Base-by-base conservation (phyloP, 1,140 invertebrate genomes). In the Dermatophagoides farinae region DNA sequence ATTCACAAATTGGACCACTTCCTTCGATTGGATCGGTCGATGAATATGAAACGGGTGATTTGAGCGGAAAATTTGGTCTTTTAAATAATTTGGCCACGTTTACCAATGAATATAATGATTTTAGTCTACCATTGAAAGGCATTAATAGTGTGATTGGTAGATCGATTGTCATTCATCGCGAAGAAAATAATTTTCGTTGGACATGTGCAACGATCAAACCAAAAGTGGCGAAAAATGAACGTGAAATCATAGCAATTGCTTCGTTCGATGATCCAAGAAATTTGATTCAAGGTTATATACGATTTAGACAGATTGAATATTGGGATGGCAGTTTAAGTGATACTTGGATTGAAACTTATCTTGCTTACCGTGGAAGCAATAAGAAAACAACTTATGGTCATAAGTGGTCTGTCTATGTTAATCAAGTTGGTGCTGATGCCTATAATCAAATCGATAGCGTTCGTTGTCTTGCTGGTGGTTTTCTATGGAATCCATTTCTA, bases 331-430 rank as follows among this genome's bases (percentile, higher is more conserved):
- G 83, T 63, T 75, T 81, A 64, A 90, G 88, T 68, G 88, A 93
- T 66, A 93, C 89, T 0, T 77, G 82, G 6, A 81, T 96, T 14
- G 86, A 93, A 74, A 79, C 89, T 4, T 88, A 90, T 66, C 70
- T 95, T 9, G 64, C 63, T 22, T 57, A 67, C 57, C 62, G 62
- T 16, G 67, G 66, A 39, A 47, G 20, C n/a, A 59, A 65, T 31
- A 49, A 57, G 16, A 67, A 68, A 40, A 54, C 67, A 20, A 65
- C 62, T 12, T 73, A 73, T 55, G 78, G 85, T 64, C 90, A 96
- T 72, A 81, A 86, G 64, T 96, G 89, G 88, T 83, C 86, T 50
- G 83, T 93, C 61, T 95, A 83, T 70, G 88, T 92, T 10, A 91
- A 90, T 73, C 84, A 86, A 0, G 85, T 95, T 20, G 86, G 85